Evolutionary conservation across 2,113 vertebrate species (phyloP), one percentile per base, ranked within the genome.

Genomic region (Turdus rufiventris): DNA sequence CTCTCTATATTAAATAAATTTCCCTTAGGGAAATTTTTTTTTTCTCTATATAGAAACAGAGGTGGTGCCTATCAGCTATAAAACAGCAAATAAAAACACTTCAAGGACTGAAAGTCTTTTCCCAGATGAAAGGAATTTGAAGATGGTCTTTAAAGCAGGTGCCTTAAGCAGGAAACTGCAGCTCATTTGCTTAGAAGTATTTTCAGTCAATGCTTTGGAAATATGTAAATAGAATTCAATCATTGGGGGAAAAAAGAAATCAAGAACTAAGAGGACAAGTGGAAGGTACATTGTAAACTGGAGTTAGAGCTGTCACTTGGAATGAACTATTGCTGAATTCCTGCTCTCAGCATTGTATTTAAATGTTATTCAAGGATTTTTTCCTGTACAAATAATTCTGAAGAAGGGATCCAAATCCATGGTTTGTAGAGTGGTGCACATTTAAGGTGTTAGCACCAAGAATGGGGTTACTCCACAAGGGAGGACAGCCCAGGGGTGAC

Each of bases 401-500:
- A 89, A 73, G 16, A 29, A 60, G 40, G 24, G 62, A 80, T 48
- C 6, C 9, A 80, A 43, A 56, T 53, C 10, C 36, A 56, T 24
- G 29, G 2, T 68, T 43, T 16, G 31, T 18, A 65, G 23, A 79
- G 21, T 33, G 31, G 14, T 38, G 14, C 4, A 10, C 3, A 51
- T 47, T 61, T 12, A 65, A 68, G 17, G 6, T 88, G 23, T 53
- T 40, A 57, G 16, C 13, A 48, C 12, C 14, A 60, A 48, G 31
- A 58, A 40, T 0, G 1, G 3, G 4, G 5, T 61, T 66, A 62
- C 3, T 71, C 8, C 28, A 71, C 0, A 0, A 81, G 4, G 2
- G 0, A 8, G 1, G 10, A 74, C 6, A 72, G 65, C 23, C 10
- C 48, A 58, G 5, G 18, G 11, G 2, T 54, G 13, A 71, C 9